Percentiles rank a stretch among this genome's conserved stretches.
These are phyloP conservation scores for Heliothis subflexa DNA, from an alignment of 1,140 invertebrate genomes.

Conservation along the genomic window DNA sequence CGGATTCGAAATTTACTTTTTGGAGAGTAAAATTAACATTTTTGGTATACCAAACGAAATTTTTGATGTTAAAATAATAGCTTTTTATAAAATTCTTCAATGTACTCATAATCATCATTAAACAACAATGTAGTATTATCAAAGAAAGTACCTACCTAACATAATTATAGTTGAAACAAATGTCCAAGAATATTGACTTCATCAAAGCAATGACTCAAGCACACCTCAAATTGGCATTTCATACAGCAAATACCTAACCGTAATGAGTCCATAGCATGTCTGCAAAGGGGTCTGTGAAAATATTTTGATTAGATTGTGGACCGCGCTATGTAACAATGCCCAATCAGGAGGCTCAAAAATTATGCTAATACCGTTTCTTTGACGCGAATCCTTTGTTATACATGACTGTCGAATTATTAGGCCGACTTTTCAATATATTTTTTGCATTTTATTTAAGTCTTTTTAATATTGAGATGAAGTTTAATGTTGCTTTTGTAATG, in stretches of 20 bases:
- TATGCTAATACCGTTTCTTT: conserved; percentile 34
- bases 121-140: too few species aligned
- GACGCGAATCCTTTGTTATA: conserved; percentile 25
- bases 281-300: conserved; percentile 18
- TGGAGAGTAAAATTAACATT: too few species aligned
- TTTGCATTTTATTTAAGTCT: neutral
- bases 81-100: too few species aligned
- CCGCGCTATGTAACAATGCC: conserved; percentile 12
- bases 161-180: too few species aligned
- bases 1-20: too few species aligned
- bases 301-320: conserved; percentile 22
- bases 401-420: conserved; percentile 30
- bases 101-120: too few species aligned
- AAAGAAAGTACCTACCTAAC: too few species aligned
- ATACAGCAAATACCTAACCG: neutral
- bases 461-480: neutral
- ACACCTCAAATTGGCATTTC: conserved; percentile 4
- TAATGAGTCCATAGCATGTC: conserved; percentile 6
- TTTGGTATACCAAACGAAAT: too few species aligned
- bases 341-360: conserved; percentile 33
- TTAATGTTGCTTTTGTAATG: neutral
- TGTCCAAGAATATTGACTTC: too few species aligned
- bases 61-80: too few species aligned
- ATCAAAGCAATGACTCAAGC: neutral
- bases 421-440: conserved; percentile 2